phyloP scores from a whole-genome alignment of 2,888 invertebrate genomes.

The Melinopterus prodromus region DNA sequence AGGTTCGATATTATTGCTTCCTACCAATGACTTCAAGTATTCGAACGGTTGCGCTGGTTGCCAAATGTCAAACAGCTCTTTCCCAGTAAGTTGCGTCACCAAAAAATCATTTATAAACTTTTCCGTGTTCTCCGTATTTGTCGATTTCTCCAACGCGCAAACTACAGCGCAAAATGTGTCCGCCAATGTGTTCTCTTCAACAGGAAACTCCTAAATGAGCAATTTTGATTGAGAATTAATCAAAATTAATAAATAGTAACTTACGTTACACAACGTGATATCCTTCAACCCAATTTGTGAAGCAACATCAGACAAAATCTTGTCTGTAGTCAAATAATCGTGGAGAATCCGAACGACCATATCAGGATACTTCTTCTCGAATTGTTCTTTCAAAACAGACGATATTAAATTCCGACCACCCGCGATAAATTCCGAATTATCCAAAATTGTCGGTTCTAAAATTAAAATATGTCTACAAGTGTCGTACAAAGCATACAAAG shows the following conservation, averaged over 20 bases:
- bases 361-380: constrained; percentile 76
- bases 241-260: constrained; percentile 47
- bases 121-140: constrained; percentile 71
- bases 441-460: constrained; percentile 48
- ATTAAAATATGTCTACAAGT: too few relatives aligned
- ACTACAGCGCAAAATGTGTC: constrained; percentile 83
- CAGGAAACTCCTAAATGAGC: constrained; percentile 74
- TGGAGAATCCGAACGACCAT: constrained; percentile 77
- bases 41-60: constrained; percentile 79
- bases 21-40: constrained; percentile 71
- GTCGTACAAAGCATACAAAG: too few relatives aligned
- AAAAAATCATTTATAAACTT: constrained; percentile 88
- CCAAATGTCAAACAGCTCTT: constrained; percentile 88
- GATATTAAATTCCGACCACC: constrained; percentile 75
- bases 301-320: constrained; percentile 76
- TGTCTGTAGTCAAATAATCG: constrained; percentile 71
- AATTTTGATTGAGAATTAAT: constrained; percentile 33
- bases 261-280: constrained; percentile 79
- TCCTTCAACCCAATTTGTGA: constrained; percentile 83
- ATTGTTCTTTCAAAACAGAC: constrained; percentile 69
- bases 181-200: constrained; percentile 69
- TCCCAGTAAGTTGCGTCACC: constrained; percentile 82
- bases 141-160: constrained; percentile 75
- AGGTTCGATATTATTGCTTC: constrained; percentile 73
- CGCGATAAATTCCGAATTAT: constrained; percentile 74